phyloP scores from a whole-genome alignment of 2,113 vertebrate species.

The Suricata suricatta region DNA sequence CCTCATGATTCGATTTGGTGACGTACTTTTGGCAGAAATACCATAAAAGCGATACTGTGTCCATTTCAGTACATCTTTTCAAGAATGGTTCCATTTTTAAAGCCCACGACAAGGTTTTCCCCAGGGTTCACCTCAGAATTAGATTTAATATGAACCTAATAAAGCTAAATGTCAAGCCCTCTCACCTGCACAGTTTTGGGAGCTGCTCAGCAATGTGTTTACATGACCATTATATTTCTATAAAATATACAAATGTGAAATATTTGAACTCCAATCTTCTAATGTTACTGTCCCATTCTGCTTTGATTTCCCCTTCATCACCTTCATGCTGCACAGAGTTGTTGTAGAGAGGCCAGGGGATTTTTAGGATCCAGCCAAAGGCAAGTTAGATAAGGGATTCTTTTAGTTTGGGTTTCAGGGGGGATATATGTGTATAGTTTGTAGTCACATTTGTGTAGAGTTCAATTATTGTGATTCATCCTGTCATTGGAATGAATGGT shows the following conservation, averaged over 20 bases:
- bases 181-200: not conserved
- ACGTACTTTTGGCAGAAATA: not conserved
- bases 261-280: not conserved
- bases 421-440: not conserved
- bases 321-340: not conserved
- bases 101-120: not conserved
- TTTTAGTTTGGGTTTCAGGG: not conserved
- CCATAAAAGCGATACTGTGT: not conserved
- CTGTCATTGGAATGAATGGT: not conserved
- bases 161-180: not conserved
- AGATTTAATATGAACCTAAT: not conserved
- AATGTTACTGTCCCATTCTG: not conserved
- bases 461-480: not conserved
- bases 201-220: not conserved
- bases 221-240: not conserved
- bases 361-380: not conserved
- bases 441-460: not conserved
- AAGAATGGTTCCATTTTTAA: not conserved
- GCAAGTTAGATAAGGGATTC: not conserved
- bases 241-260: not conserved
- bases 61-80: not conserved
- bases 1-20: not conserved
- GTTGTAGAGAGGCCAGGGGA: fast-evolving
- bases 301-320: not conserved
- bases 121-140: not conserved